A percentile compares a stretch with the other conserved stretches of the same genome.
phyloP scores from a whole-genome alignment of 2,113 vertebrate genomes.

The Alaudala cheleensis region DNA sequence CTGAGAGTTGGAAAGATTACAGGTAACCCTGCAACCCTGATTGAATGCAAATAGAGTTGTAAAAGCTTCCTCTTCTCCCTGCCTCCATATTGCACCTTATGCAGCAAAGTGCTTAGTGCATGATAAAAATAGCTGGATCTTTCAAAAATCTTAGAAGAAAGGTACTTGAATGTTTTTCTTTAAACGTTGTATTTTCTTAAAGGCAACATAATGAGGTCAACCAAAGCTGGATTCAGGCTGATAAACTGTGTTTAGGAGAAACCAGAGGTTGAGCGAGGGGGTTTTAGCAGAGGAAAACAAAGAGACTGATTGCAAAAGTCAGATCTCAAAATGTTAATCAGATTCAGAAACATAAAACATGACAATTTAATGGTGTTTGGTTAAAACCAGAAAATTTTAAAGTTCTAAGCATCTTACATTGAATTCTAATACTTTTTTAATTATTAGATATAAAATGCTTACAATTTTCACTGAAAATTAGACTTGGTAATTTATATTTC shows the following conservation, averaged over 20 bases:
- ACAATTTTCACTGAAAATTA: conserved; percentile 92
- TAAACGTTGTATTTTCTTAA: conserved; percentile 50
- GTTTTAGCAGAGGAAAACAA: conserved; percentile 64
- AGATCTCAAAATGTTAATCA: conserved; percentile 81
- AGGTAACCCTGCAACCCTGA: not conserved
- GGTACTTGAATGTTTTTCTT: conserved; percentile 32
- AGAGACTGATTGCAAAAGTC: conserved; percentile 74
- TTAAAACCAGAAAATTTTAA: conserved; percentile 74
- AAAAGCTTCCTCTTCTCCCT: conserved; percentile 6
- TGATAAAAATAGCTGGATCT: conserved; percentile 46
- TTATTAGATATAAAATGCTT: conserved; percentile 94
- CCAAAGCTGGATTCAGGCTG: conserved; percentile 21
- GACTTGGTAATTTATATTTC: conserved; percentile 99
- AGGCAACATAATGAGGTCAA: conserved; percentile 52
- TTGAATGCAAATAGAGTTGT: conserved; percentile 1
- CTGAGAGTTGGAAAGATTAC: conserved; percentile 1
- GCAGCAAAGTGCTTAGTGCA: not conserved
- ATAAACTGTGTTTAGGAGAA: conserved; percentile 49
- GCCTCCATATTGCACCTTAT: conserved; percentile 18
- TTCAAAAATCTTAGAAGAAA: conserved; percentile 41
- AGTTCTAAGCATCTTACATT: conserved; percentile 75
- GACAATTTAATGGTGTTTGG: conserved; percentile 78
- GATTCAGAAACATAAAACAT: conserved; percentile 80
- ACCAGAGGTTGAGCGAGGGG: conserved; percentile 26
- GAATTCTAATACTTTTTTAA: conserved; percentile 87